Evolutionary conservation across 2,888 invertebrate genomes (phyloP).

Genomic region (Cerastoderma edule): DNA sequence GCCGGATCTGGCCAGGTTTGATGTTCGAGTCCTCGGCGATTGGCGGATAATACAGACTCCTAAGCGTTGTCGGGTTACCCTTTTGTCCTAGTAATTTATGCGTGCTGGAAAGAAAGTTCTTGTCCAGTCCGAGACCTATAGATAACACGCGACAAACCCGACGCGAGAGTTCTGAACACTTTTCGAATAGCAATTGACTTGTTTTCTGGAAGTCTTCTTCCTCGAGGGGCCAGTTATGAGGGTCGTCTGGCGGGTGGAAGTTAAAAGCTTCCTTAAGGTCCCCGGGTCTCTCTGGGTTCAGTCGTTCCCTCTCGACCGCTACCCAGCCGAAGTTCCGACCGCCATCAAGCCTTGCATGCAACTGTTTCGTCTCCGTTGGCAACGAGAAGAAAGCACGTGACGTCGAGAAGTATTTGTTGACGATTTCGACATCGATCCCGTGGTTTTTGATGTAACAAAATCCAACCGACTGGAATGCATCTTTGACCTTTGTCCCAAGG

Average conservation of each 20-base stretch:
- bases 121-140: conserved; percentile 27
- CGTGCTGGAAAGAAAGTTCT: conserved; percentile 22
- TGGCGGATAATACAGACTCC: conserved; percentile 38
- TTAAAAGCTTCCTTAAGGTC: conserved; percentile 37
- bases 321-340: conserved; percentile 41
- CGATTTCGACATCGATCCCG: conserved; percentile 36
- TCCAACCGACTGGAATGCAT: conserved; percentile 19
- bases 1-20: conserved; percentile 65
- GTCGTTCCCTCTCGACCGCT: conserved; percentile 35
- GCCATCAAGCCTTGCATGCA: conserved; percentile 17
- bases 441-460: conserved; percentile 64
- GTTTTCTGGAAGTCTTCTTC: conserved; percentile 35
- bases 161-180: conserved; percentile 25
- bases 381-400: conserved; percentile 51
- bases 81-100: conserved; percentile 29
- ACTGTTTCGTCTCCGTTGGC: conserved; percentile 41
- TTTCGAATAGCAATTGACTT: conserved; percentile 19
- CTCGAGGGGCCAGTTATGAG: conserved; percentile 39
- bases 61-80: conserved; percentile 25
- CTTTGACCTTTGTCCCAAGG: conserved; percentile 13
- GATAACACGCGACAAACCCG: conserved; percentile 39
- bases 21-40: conserved; percentile 31
- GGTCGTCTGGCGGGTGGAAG: conserved; percentile 33
- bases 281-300: conserved; percentile 40
- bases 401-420: conserved; percentile 27